Conservation (phyloP, 2,797 vertebrate species). For the Fundulus diaphanus region DNA sequence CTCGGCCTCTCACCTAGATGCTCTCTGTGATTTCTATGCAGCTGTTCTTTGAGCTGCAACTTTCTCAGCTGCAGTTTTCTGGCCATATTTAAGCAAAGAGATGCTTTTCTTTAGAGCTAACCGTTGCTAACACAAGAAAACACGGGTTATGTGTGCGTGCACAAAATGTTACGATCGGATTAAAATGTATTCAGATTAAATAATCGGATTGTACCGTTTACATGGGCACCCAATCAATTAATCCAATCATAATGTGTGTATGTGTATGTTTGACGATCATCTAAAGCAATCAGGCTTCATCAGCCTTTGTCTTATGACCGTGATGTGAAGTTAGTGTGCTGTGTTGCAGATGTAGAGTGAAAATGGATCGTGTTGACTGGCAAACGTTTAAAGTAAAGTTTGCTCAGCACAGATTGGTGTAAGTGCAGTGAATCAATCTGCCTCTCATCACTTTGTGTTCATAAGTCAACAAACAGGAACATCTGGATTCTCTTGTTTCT, state of each 20-base stretch:
- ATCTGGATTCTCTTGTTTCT: neutral
- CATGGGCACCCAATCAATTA: too few species aligned
- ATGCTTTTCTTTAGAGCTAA: neutral
- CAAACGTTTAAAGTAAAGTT: neutral
- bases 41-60: too few species aligned
- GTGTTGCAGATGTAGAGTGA: neutral
- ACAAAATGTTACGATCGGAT: too few species aligned
- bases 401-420: neutral
- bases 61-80: neutral
- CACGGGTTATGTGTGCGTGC: too few species aligned
- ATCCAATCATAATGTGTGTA: too few species aligned
- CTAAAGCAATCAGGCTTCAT: neutral
- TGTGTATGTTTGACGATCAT: neutral
- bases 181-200: too few species aligned
- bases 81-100: neutral
- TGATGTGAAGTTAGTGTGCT: neutral
- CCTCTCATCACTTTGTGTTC: too few species aligned
- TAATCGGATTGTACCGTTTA: too few species aligned
- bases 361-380: neutral
- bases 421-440: neutral
- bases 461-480: neutral
- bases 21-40: too few species aligned
- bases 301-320: neutral
- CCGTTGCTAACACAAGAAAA: too few species aligned
- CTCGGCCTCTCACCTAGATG: too few species aligned